phyloP scores from a whole-genome alignment of 2,888 invertebrate genomes.

The Drosophila kanekoi region DNA sequence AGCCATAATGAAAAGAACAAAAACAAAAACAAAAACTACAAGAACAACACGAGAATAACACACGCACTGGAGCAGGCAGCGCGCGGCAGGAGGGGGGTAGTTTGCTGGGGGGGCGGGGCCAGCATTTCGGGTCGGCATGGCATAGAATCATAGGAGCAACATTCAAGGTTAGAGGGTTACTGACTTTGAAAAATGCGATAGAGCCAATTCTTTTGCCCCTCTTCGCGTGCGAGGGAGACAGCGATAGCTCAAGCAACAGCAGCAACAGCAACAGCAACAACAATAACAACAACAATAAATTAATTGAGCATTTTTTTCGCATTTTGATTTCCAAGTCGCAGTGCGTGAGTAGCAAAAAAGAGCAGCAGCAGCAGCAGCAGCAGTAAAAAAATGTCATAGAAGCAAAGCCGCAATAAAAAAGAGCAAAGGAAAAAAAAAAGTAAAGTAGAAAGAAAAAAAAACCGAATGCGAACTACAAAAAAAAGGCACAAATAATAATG shows the following conservation, averaged over 20 bases:
- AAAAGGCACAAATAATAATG: constrained; percentile 71
- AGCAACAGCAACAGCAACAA: constrained; percentile 34
- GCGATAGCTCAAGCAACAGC: constrained; percentile 12
- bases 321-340: constrained; percentile 61
- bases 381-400: constrained; percentile 50
- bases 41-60: constrained; percentile 21
- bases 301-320: constrained; percentile 68
- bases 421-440: constrained; percentile 11
- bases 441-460: constrained; percentile 11
- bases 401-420: constrained; percentile 22
- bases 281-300: constrained; percentile 46
- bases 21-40: constrained; percentile 19
- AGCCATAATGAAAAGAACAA: constrained; percentile 47
- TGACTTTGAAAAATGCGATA: constrained; percentile 82
- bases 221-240: constrained; percentile 18
- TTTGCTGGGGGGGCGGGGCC: constrained; percentile 5
- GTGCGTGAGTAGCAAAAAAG: constrained; percentile 55
- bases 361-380: constrained; percentile 3
- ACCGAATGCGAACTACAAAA: constrained; percentile 54
- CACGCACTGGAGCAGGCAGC: constrained; percentile 32
- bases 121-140: constrained; percentile 23
- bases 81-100: background rate
- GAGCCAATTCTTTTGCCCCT: constrained; percentile 55
- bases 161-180: constrained; percentile 84
- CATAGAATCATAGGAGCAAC: constrained; percentile 68